Conservation (phyloP, 2,797 vertebrate species). For the Leucoraja ocellata region DNA sequence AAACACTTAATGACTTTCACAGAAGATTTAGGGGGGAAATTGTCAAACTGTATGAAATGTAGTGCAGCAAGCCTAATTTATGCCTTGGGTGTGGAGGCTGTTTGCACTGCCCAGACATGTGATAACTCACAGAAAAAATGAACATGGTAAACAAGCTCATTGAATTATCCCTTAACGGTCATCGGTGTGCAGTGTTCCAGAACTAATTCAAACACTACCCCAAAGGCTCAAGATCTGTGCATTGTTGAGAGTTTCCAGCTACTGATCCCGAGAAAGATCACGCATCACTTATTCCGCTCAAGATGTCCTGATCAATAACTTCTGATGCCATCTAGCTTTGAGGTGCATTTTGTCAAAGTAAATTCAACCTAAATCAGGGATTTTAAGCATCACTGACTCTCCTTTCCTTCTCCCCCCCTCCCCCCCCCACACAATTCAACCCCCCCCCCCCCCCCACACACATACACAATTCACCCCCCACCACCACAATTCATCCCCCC, state of each 20-base stretch:
- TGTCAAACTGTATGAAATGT: constrained; percentile 37
- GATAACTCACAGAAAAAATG: constrained; percentile 29
- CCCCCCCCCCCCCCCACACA: neutral
- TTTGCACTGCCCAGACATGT: constrained; percentile 27
- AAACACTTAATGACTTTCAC: constrained; percentile 35
- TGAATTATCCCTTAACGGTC: constrained; percentile 34
- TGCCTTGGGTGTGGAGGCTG: constrained; percentile 22
- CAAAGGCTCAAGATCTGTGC: constrained; percentile 14
- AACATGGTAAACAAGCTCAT: constrained; percentile 5
- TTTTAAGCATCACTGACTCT: constrained; percentile 7
- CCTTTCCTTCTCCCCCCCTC: neutral
- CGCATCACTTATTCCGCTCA: neutral
- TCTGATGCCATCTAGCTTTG: neutral
- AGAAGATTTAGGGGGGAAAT: constrained; percentile 27
- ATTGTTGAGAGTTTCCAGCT: neutral
- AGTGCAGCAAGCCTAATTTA: constrained; percentile 36
- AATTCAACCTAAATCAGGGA: neutral
- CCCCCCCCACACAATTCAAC: no score
- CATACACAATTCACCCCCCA: neutral
- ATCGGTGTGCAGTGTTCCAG: constrained; percentile 8
- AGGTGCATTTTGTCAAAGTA: neutral
- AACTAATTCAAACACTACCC: constrained; percentile 21
- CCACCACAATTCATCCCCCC: no score
- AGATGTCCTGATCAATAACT: neutral
- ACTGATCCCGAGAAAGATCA: constrained; percentile 5